Evolutionary conservation across 2,797 vertebrate species (phyloP).

Genomic region (Gymnothorax reevesii): DNA sequence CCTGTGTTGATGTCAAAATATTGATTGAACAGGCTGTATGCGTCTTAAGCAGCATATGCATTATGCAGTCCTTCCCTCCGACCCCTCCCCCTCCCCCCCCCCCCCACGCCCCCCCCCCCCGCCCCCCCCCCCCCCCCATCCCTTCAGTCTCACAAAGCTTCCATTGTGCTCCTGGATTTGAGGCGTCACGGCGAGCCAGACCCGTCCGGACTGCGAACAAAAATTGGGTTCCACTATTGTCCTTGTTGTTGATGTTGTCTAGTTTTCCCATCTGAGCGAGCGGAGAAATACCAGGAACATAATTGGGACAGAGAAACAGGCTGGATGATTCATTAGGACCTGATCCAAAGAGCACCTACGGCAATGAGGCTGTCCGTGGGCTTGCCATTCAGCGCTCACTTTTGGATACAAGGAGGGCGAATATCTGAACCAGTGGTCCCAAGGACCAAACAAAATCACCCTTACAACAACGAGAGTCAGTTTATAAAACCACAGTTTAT

Average conservation of each 20-base stretch:
- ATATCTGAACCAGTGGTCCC: background rate
- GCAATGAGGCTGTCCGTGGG: constrained; percentile 11
- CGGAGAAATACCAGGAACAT: background rate
- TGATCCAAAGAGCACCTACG: constrained; percentile 10
- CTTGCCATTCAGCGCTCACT: constrained; percentile 25
- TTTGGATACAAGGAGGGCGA: constrained; percentile 8
- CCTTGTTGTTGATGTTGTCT: background rate
- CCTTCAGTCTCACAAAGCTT: constrained; percentile 24
- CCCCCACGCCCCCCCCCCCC: background rate
- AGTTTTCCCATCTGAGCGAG: background rate
- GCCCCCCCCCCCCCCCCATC: background rate
- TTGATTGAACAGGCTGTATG: too few species aligned
- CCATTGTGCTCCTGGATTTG: background rate
- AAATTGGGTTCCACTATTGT: background rate
- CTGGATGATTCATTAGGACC: background rate
- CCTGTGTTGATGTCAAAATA: too few species aligned
- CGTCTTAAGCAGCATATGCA: background rate
- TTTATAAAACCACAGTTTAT: background rate
- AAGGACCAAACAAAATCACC: background rate
- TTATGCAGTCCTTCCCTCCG: too few species aligned
- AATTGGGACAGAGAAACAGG: constrained; percentile 20
- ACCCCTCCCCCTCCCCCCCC: background rate
- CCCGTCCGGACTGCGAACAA: background rate
- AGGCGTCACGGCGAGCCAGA: background rate
- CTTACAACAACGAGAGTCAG: background rate